Base-by-base conservation (phyloP, 2,113 vertebrate genomes). In the Crotophaga sulcirostris region DNA sequence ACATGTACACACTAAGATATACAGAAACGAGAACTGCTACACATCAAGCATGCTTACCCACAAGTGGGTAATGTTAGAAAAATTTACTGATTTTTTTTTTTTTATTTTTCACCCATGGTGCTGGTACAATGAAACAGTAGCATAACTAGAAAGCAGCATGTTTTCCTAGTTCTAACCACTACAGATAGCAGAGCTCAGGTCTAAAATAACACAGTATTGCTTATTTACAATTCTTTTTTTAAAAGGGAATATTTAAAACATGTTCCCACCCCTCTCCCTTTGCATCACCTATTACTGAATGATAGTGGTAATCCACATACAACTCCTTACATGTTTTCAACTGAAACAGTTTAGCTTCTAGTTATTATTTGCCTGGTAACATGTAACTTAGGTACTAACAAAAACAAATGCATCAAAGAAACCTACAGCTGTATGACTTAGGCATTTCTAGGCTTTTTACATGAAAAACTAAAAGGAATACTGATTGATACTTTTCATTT, bases 221-320 rank as follows among this genome's bases (percentile, higher is more conserved):
- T 97, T 98, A 98, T 97, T 98, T 97, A 98, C 97, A 98, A 91
- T 85, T 92, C 92, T 81, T 44, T 79, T 42, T 94, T 95, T 89
- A 92, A 93, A 97, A 96, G 86, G 93, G 93, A 96, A 94, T 97
- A 97, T 72, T 95, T 92, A 96, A 97, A 97, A 96, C 76, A 96
- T 94, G 79, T 95, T 96, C 96, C 97, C 94, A 82, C 70, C 95
- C 95, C 92, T 94, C 73, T 87, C 80, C 88, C 92, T 90, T 96
- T 96, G 91, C 90, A 93, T 92, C 91, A 69, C 60, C 86, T 96
- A 15, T 86, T 90, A 83, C 89, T 91, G 84, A 89, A 92, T 88
- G 77, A 78, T 97, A 79, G 93, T 88, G 89, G 84, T 94, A 95
- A 85, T 94, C 89, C 96, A 91, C 84, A 94, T 81, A 89, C 77